Base-by-base conservation (phyloP, 2,888 invertebrate species). In the Lycocerus yunnanus region DNA sequence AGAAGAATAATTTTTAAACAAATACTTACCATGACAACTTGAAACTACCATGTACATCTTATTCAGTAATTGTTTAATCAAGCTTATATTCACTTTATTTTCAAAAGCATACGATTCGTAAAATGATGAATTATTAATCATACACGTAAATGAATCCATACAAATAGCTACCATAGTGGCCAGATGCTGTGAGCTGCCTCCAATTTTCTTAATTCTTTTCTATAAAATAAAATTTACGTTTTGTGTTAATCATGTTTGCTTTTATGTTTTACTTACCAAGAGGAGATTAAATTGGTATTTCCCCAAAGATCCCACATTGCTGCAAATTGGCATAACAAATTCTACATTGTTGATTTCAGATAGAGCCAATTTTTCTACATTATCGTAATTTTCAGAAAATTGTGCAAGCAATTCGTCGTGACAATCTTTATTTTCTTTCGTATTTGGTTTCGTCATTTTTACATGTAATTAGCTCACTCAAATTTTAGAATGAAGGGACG, bases 121-220 rank as follows among this genome's bases (percentile, higher is more conserved):
- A 71, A 73, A 72, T 16, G 16, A 15, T 27, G 59, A 69, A 58
- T 58, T 68, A 15, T 73, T 63, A 9, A 77, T 59, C 66, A 75
- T 60, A 63, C 68, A 71, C 14, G 77, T 75, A 13, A 77, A 15
- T 1, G 71, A 65, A 65, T 77, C 77, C 5, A 21, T 24, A 58
- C 63, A 13, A 11, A 20, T 20, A 14, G 60, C 69, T 27, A 3
- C 2, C 1, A 43, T 1, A 1, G n/a, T 43, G 5, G 43, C 43
- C 43, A n/a, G n/a, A 6, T 2, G 2, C 5, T 6, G n/a, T 43
- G 43, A 1, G 8, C 6, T n/a, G n/a, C 8, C 6, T 43, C n/a
- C 5, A 43, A n/a, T n/a, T 43, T 43, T 43, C n/a, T n/a, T 43
- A 6, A 43, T 6, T 43, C 6, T 43, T n/a, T 1, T n/a, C 43